A percentile compares a stretch with the other conserved stretches of the same genome.
These are phyloP conservation scores for Craseonycteris thonglongyai DNA, from an alignment of 2,113 vertebrate species.

Conservation along the genomic window DNA sequence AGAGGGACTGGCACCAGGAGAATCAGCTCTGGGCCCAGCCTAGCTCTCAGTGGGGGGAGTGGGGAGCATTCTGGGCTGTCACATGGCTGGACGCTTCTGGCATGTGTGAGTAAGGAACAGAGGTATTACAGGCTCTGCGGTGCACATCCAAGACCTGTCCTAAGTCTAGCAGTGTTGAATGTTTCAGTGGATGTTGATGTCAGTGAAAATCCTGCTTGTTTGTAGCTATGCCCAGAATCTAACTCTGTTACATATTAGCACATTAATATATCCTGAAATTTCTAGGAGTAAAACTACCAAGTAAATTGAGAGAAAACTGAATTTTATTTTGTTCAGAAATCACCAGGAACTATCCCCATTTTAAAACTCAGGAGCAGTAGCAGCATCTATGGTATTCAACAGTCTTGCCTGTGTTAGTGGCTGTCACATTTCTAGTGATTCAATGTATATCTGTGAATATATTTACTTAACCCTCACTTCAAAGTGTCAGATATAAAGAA, in stretches of 20 bases:
- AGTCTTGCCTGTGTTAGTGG: background rate
- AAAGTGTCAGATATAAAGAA: background rate
- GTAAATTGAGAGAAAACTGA: background rate
- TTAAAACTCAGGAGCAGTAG: background rate
- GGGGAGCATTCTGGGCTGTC: background rate
- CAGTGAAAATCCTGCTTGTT: background rate
- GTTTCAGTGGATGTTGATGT: fast-evolving
- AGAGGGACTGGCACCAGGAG: background rate
- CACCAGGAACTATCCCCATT: background rate
- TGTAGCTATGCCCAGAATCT: background rate
- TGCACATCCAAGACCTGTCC: background rate
- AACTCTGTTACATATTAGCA: background rate
- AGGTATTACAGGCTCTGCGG: fast-evolving
- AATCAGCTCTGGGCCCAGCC: fast-evolving
- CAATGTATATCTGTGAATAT: background rate
- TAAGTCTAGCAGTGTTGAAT: background rate
- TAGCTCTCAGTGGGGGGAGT: background rate
- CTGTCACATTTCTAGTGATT: background rate
- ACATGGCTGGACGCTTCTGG: background rate
- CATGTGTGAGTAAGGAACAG: background rate
- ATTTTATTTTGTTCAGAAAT: background rate
- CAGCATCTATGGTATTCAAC: background rate
- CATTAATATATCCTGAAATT: background rate
- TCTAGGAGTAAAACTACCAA: background rate
- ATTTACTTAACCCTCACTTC: background rate